Evolutionary conservation across 2,888 invertebrate genomes (phyloP).

Genomic region (Euplexia lucipara): DNA sequence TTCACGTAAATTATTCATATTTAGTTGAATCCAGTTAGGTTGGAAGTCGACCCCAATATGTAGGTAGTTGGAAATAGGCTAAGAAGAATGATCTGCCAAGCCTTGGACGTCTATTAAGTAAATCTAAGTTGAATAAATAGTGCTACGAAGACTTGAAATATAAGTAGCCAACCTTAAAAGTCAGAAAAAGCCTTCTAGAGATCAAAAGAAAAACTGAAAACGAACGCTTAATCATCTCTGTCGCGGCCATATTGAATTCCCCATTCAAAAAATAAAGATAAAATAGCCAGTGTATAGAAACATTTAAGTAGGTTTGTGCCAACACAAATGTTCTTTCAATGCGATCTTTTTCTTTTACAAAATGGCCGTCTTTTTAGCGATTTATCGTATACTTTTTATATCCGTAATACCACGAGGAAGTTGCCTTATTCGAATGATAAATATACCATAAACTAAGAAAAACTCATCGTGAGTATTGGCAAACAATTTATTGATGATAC

Average conservation of each 20-base stretch:
- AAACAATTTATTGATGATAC: slow-evolving; percentile 53
- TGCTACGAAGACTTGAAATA: not conserved
- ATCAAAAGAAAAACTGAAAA: slow-evolving; percentile 25
- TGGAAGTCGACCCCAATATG: too few species aligned
- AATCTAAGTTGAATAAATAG: not conserved
- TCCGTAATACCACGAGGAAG: slow-evolving; percentile 23
- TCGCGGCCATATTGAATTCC: slow-evolving; percentile 33
- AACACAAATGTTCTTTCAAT: slow-evolving; percentile 34
- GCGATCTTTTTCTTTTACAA: slow-evolving; percentile 10
- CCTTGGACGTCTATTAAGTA: too few species aligned
- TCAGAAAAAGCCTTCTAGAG: slow-evolving; percentile 8
- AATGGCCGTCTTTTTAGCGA: slow-evolving; percentile 15
- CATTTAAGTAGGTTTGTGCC: slow-evolving; percentile 9
- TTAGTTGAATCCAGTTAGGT: too few species aligned
- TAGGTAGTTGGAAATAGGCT: too few species aligned
- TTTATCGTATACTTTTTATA: slow-evolving; percentile 46
- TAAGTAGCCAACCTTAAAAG: not conserved
- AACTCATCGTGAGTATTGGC: slow-evolving; percentile 49
- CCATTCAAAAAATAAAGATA: slow-evolving; percentile 41
- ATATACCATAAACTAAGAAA: slow-evolving; percentile 49
- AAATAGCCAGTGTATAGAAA: slow-evolving; percentile 38
- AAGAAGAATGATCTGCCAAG: too few species aligned
- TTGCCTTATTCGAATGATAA: slow-evolving; percentile 48
- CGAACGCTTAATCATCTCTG: slow-evolving; percentile 27
- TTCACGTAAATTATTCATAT: too few species aligned